Percentiles rank a stretch among this genome's conserved stretches.
phyloP scores from a whole-genome alignment of 2,797 vertebrate genomes.

The Takifugu ocellatus region DNA sequence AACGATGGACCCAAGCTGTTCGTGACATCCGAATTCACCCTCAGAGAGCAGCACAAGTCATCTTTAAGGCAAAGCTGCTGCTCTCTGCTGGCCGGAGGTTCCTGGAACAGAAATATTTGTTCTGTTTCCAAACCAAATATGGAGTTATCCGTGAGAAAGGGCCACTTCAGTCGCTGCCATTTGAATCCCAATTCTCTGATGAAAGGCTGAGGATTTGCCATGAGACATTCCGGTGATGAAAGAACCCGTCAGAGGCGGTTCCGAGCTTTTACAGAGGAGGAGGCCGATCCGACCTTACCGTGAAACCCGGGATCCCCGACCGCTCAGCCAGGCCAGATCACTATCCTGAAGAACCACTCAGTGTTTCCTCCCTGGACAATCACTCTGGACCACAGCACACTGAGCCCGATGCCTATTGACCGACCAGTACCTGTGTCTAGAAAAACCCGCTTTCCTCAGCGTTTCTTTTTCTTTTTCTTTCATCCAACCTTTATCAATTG shows the following conservation, averaged over 20 bases:
- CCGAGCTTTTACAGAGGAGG: conserved; percentile 42
- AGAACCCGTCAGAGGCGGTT: conserved; percentile 7
- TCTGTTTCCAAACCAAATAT: background rate
- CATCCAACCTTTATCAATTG: background rate
- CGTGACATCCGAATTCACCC: conserved; percentile 23
- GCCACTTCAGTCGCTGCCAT: background rate
- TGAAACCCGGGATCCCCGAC: background rate
- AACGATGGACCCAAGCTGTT: conserved; percentile 21
- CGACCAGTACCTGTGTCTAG: conserved; percentile 72
- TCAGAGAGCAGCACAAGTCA: conserved; percentile 23
- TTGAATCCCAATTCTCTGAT: background rate
- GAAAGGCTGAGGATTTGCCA: conserved; percentile 7
- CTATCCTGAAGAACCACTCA: conserved; percentile 48
- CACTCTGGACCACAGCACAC: conserved; percentile 77
- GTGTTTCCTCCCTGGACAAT: conserved; percentile 74
- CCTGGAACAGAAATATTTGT: conserved; percentile 1
- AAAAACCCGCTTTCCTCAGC: background rate
- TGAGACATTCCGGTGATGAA: conserved; percentile 8
- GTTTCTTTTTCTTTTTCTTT: background rate
- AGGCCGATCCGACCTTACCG: background rate
- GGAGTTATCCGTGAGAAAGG: background rate
- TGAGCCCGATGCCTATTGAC: conserved; percentile 72
- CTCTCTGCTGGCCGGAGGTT: conserved; percentile 8
- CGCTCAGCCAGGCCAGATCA: conserved; percentile 35
- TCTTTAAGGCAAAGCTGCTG: conserved; percentile 2